A percentile compares a stretch with the other conserved stretches of the same genome.
Evolutionary conservation across 2,113 vertebrate species (phyloP).

Genomic region (Actenoides lindsayi): DNA sequence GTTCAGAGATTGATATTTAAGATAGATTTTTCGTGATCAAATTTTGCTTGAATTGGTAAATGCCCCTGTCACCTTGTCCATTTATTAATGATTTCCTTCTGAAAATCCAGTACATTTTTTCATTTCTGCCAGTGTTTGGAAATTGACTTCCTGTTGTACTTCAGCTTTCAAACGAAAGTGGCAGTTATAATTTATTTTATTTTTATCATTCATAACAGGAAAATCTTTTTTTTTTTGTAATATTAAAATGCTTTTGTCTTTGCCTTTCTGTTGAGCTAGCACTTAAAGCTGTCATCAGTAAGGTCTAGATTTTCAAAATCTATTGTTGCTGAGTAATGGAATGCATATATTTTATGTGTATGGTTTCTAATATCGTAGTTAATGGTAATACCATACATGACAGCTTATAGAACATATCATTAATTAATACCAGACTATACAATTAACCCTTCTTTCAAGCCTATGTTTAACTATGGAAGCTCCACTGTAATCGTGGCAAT

Average conservation of each 20-base stretch:
- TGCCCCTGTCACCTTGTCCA: background rate
- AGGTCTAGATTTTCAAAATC: background rate
- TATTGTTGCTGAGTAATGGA: background rate
- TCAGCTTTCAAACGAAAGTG: background rate
- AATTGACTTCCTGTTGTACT: background rate
- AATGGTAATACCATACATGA: background rate
- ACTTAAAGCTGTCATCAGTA: background rate
- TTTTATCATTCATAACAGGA: background rate
- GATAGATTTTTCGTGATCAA: background rate
- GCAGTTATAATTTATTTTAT: background rate
- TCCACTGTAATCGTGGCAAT: background rate
- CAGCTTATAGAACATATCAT: background rate
- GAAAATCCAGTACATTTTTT: background rate
- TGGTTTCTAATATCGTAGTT: background rate
- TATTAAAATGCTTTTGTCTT: background rate
- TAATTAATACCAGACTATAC: background rate
- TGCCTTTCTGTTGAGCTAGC: background rate
- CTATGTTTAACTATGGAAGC: background rate
- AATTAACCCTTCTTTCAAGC: background rate
- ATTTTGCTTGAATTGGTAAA: background rate
- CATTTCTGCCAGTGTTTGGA: background rate
- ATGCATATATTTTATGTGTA: rapidly evolving
- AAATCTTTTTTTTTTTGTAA: rapidly evolving
- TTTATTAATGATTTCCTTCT: background rate
- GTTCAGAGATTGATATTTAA: background rate